Evolutionary conservation across 2,888 invertebrate genomes (phyloP), one percentile per base, ranked within the genome.

Genomic region (Nematopogon swammerdamellus): DNA sequence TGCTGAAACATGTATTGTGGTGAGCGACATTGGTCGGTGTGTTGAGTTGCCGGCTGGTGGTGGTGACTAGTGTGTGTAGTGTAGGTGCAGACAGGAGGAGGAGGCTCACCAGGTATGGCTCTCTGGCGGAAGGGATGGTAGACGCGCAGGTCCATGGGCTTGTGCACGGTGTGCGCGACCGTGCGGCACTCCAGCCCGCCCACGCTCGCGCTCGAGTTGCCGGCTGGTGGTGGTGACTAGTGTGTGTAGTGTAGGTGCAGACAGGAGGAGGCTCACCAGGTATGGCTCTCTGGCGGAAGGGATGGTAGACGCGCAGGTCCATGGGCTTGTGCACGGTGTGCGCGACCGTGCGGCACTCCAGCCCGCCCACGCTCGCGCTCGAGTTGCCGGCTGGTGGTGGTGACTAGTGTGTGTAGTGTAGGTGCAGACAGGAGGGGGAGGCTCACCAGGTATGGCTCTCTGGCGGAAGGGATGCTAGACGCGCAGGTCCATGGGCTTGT

Each of bases 401-500:
- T n/a, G n/a, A n/a, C n/a, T n/a, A n/a, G n/a, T n/a, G n/a, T n/a
- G n/a, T n/a, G n/a, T n/a, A n/a, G n/a, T n/a, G n/a, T n/a, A n/a
- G n/a, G n/a, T n/a, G n/a, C n/a, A n/a, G n/a, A n/a, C n/a, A n/a
- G n/a, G n/a, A n/a, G n/a, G n/a, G n/a, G n/a, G 25, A 25, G 25
- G 8, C 56, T 66, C 64, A 62, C 72, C 67, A 14, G 74, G 72
- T 49, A 58, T 56, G 3, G 75, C 67, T 53, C 82, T 81, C 69
- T 94, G 94, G 44, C 91, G 74, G 56, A 86, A 85, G 0, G 92
- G 91, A 73, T 95, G 95, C 56, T 85, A 85, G 17, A 94, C 83
- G 56, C 92, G 86, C 55, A 95, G 81, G 68, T 94, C 95, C 95
- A 95, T 95, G 25, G 95, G 95, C 54, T 93, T 82, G 71, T 94